Conservation (phyloP, 2,797 vertebrate genomes). For the Sitta carolinensis region DNA sequence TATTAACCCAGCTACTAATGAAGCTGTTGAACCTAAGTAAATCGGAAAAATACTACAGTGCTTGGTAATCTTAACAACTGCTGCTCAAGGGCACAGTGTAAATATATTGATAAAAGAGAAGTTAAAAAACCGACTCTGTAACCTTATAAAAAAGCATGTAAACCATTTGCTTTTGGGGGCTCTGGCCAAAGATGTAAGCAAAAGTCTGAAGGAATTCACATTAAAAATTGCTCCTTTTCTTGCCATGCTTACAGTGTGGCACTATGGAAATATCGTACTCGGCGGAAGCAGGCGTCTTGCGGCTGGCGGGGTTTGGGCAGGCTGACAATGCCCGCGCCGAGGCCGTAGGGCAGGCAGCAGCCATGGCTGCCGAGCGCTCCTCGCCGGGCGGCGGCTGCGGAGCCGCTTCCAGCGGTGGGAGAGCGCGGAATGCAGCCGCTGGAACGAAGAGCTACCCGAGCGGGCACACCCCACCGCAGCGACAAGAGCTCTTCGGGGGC, state of each 20-base stretch:
- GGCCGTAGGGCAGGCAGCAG: background rate
- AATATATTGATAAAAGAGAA: background rate
- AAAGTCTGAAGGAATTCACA: background rate
- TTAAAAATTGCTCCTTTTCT: background rate
- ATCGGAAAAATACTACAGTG: background rate
- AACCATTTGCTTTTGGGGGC: background rate
- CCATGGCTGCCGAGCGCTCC: background rate
- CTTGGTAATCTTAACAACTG: background rate
- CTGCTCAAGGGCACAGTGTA: background rate
- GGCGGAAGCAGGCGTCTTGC: background rate
- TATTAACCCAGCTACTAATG: background rate
- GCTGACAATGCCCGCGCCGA: background rate
- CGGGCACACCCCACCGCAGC: background rate
- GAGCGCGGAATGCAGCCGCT: background rate
- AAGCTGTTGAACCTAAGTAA: background rate
- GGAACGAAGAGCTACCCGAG: background rate
- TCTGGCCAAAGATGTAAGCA: background rate
- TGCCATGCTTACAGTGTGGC: background rate
- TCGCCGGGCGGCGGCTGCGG: accelerated
- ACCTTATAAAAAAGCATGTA: background rate
- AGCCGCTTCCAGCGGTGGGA: background rate
- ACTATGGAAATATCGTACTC: background rate
- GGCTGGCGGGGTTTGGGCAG: background rate
- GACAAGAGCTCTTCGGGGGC: background rate
- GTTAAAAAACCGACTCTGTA: background rate